Evolutionary conservation across 2,797 vertebrate species (phyloP).

Genomic region (Hylomyscus alleni): DNA sequence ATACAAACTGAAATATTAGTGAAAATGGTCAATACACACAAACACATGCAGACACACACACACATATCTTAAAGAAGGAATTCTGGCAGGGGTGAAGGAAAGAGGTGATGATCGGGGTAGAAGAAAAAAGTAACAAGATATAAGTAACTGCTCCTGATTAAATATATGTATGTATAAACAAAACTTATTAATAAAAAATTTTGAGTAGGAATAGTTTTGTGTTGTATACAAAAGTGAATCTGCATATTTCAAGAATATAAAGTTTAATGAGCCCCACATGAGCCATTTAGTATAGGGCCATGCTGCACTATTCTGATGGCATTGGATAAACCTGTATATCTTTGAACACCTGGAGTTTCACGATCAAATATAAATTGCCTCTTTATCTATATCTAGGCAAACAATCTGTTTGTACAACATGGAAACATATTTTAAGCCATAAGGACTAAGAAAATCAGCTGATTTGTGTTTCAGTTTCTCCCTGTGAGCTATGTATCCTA

Average conservation of each 20-base stretch:
- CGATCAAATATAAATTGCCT: slow-evolving; percentile 12
- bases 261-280: not conserved
- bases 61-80: not conserved
- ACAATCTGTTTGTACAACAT: slow-evolving; percentile 18
- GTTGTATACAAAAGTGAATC: not conserved
- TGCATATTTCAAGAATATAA: not conserved
- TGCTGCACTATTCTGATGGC: not conserved
- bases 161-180: not conserved
- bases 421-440: slow-evolving; percentile 44
- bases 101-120: not conserved
- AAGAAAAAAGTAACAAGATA: not conserved
- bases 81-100: not conserved
- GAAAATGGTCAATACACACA: not conserved
- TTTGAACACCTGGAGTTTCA: slow-evolving; percentile 7
- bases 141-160: not conserved
- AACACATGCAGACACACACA: not conserved
- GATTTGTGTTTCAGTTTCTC: slow-evolving; percentile 17
- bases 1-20: not conserved
- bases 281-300: not conserved
- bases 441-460: not conserved
- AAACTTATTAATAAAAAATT: not conserved
- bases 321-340: not conserved
- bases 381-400: slow-evolving; percentile 41
- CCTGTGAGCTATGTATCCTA: not conserved
- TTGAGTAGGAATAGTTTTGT: not conserved